Base-by-base conservation (phyloP, 2,113 vertebrate genomes). In the Galbula dea region DNA sequence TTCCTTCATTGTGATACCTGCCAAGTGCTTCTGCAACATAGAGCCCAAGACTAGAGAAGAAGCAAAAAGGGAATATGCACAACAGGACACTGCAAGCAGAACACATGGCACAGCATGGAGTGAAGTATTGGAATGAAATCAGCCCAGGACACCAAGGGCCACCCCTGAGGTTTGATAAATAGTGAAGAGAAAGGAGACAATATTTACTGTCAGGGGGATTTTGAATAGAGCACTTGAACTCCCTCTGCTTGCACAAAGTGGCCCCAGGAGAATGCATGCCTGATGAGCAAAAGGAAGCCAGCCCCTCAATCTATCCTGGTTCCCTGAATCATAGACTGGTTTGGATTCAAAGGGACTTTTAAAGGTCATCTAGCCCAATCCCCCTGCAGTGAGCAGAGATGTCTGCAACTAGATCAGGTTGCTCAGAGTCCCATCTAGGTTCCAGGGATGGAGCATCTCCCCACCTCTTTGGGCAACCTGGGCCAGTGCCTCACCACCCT, bases 381-480 rank as follows among this genome's bases (percentile, higher is more conserved):
- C 17, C 30, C 8, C 26, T 57, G 51, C 59, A 18, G 4, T 18
- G 14, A 15, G 15, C 36, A 51, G 36, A 22, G 39, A 68, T 36
- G 30, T 2, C 9, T 72, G 4, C 19, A 32, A 26, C 45, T 10
- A 0, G 1, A 49, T 11, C 66, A 75, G 24, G 51, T 0, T 66
- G 29, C 41, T 66, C 36, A 6, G 19, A n/a, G 12, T 15, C 21
- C 36, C 0, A 0, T 45, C 45, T 72, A 88, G 5, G 6, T 61
- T 0, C 14, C 49, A 85, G 49, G 32, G 29, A 37, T 12, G 36
- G 9, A 4, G 5, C 39, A 59, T 32, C 36, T 9, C 8, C n/a
- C 36, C 23, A 30, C 11, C 37, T 9, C 39, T 69, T 55, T 46
- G 51, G 39, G 29, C 14, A 79, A 0, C 43, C 24, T 37, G 6